A percentile compares a stretch with the other conserved stretches of the same genome.
Conservation (phyloP, 2,888 invertebrate genomes). For the Mimumesa dahlbomi region DNA sequence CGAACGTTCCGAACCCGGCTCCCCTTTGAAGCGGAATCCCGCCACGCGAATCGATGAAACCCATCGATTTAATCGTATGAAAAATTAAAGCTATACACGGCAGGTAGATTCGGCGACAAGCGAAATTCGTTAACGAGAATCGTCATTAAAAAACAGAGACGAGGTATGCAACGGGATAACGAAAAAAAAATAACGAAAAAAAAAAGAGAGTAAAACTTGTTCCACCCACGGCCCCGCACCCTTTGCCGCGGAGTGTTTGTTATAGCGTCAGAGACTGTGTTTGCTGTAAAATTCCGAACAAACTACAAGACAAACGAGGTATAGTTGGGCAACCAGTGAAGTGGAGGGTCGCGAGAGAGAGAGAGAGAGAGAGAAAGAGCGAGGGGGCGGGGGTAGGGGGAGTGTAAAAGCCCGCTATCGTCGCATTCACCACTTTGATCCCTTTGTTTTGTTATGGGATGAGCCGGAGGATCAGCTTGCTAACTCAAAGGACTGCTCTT, state of each 20-base stretch:
- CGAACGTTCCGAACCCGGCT: no score
- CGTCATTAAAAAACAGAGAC: conserved; percentile 36
- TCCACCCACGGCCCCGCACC: neutral
- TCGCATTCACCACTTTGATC: conserved; percentile 64
- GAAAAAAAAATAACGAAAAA: conserved; percentile 46
- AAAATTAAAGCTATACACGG: no score
- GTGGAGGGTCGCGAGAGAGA: conserved; percentile 13
- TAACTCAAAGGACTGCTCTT: conserved; percentile 68
- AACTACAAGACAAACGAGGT: conserved; percentile 67
- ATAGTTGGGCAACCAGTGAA: conserved; percentile 36
- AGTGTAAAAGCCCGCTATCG: conserved; percentile 57
- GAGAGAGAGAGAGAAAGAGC: conserved; percentile 17
- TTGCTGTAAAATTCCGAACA: conserved; percentile 68
- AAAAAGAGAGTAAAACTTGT: conserved; percentile 42
- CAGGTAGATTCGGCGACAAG: no score
- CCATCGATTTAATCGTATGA: no score
- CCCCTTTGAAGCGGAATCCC: no score
- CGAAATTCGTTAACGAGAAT: conserved; percentile 58
- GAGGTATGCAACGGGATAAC: conserved; percentile 20
- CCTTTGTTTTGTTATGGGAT: conserved; percentile 70
- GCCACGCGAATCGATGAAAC: neutral
- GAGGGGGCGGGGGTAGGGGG: conserved; percentile 18
- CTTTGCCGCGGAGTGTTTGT: conserved; percentile 45
- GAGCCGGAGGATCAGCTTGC: conserved; percentile 68
- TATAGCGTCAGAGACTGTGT: conserved; percentile 54